Base-by-base conservation (phyloP, 2,888 invertebrate genomes). In the Hydrotaea diabolus region DNA sequence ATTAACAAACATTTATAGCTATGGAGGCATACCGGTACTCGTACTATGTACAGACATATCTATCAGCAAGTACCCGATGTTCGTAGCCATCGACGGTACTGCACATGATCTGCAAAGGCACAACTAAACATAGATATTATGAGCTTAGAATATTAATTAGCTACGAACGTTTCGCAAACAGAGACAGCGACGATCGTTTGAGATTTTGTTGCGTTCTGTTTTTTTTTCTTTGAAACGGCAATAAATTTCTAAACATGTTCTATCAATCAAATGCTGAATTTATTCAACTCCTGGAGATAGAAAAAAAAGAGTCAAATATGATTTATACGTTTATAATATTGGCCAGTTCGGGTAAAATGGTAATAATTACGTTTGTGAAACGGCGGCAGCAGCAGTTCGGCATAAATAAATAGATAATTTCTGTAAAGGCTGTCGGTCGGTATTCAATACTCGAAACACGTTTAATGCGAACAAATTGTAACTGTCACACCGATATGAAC, bases 391-490 rank as follows among this genome's bases (percentile, higher is more conserved):
- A 7, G n/a, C 8, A 39, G 53, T n/a, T 21, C n/a, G 17, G 43
- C 66, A 66, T 39, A 43, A 39, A 39, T 39, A 19, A 39, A 11
- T 39, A 66, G 43, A 9, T 66, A 39, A 66, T 66, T 39, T 31
- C n/a, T 66, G 9, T 66, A 9, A 43, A 39, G n/a, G n/a, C n/a
- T n/a, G n/a, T n/a, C n/a, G n/a, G 17, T 66, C 19, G 19, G 43
- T 66, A 66, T 66, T 66, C 43, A 15, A 31, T 11, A 39, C 66
- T 39, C 17, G 43, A 19, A 19, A 59, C 84, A 85, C 78, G 84
- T 82, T 75, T 85, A 76, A 79, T 84, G 66, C 71, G 81, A 75
- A 85, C 84, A 85, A 85, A 85, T 85, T 85, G 84, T 85, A 81
- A 85, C 84, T 85, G 84, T 85, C 84, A 81, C 66, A 66, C 11